A percentile compares a stretch with the other conserved stretches of the same genome.
These are phyloP conservation scores for Eurytemora carolleeae DNA, from an alignment of 1,140 invertebrate genomes.

Conservation along the genomic window DNA sequence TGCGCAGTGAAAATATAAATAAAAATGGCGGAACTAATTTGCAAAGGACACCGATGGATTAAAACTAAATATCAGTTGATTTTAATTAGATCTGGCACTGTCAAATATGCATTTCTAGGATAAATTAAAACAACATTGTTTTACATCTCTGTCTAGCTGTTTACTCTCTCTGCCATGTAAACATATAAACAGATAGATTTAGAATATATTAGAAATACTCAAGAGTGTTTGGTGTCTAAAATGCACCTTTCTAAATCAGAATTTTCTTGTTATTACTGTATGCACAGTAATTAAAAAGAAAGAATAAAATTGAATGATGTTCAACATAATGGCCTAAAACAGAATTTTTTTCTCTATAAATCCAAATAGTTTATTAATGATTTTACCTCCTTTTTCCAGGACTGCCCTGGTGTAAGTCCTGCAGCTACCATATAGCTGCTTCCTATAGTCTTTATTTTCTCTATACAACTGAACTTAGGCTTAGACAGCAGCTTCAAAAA, in stretches of 20 bases:
- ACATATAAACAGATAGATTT: too few relatives aligned
- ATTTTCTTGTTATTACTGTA: conserved; percentile 13
- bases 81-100: too few relatives aligned
- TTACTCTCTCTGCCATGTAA: too few relatives aligned
- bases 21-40: too few relatives aligned
- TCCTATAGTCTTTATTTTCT: conserved; percentile 97
- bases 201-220: too few relatives aligned
- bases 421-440: conserved; percentile 96
- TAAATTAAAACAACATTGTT: too few relatives aligned
- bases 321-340: background rate
- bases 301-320: background rate
- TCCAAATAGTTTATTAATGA: conserved; percentile 1
- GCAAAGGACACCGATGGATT: too few relatives aligned
- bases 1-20: too few relatives aligned
- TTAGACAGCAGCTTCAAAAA: conserved; percentile 60
- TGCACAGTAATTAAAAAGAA: background rate
- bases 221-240: too few relatives aligned
- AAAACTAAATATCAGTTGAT: too few relatives aligned
- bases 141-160: too few relatives aligned
- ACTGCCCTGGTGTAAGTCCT: conserved; percentile 64
- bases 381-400: conserved; percentile 47
- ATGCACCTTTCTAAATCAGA: background rate
- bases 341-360: background rate
- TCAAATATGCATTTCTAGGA: too few relatives aligned
- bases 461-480: conserved; percentile 81